Percentiles rank a stretch among this genome's conserved stretches.
Conservation (phyloP, 2,113 vertebrate genomes). For the Melospiza georgiana region DNA sequence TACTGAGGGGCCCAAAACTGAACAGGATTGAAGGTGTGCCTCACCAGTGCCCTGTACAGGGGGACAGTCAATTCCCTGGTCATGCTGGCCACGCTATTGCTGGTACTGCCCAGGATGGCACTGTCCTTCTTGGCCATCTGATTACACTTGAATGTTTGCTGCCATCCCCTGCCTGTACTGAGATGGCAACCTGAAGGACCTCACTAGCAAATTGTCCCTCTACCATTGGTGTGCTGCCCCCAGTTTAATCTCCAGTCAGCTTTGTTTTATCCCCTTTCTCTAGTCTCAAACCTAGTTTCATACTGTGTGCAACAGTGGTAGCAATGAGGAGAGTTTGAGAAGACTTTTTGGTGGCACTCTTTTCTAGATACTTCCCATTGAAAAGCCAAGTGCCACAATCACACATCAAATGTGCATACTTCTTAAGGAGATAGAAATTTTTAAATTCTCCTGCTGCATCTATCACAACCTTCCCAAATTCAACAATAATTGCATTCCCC, state of each 20-base stretch:
- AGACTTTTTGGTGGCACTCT: neutral
- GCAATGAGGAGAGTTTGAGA: neutral
- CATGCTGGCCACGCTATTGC: fast-evolving
- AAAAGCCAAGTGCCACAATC: neutral
- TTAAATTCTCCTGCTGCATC: neutral
- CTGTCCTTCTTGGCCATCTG: neutral
- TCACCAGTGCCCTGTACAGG: fast-evolving
- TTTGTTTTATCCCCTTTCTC: neutral
- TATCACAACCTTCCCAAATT: neutral
- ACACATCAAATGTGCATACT: neutral
- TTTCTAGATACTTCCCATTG: neutral
- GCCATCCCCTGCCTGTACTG: neutral
- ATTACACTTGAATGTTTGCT: neutral
- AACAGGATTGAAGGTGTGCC: neutral
- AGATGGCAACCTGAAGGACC: neutral
- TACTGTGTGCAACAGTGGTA: neutral
- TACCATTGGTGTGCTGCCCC: neutral
- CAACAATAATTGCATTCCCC: neutral
- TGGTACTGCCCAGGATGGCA: neutral
- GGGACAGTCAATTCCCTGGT: neutral
- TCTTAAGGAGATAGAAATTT: neutral
- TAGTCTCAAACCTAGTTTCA: neutral
- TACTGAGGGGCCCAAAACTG: neutral
- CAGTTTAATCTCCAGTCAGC: neutral
- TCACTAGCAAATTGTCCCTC: neutral